Evolutionary conservation across 1,140 invertebrate species (phyloP), one percentile per base, ranked within the genome.

Genomic region (Hermatobates lingyangjiaoensis): DNA sequence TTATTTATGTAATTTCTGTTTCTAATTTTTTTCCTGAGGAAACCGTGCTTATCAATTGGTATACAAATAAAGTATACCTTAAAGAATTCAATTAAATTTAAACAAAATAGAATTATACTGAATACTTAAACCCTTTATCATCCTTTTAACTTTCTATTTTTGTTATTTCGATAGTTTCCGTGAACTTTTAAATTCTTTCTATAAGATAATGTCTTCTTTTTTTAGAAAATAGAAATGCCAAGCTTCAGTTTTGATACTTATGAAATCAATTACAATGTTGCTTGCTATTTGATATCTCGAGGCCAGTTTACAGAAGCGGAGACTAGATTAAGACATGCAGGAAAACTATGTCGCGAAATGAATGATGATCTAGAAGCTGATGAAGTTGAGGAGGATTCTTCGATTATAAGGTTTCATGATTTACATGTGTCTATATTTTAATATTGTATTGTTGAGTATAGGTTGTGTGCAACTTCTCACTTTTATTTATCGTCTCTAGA

Each of bases 181-280:
- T 42, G 39, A 4, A 42, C 39, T 20, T 12, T 14, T 51, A 42
- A 20, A 28, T 15, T 54, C 21, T 30, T 51, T 51, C 14, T 46
- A 23, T 15, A 24, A 4, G 4, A 12, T 46, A 51, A 42, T 39
- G 49, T 47, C 47, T 49, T 46, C 53, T 50, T 30, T 50, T 59
- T 61, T 45, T 52, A 72, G 67, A 59, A 65, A 54, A 63, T 73
- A 57, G 71, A 76, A 51, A 60, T 72, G 42, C 71, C 71, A 42
- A 63, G 66, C 7, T 58, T 79, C 7, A 60, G 66, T 38, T 76
- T 81, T 51, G 64, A 74, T 27, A 82, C 81, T 0, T 96, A 94
- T 67, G 93, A 97, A 64, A 63, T 93, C 34, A 77, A 79, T 26
- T 97, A 93, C 61, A 97, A 97, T 64, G 74, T 77, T 30, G 87